These are phyloP conservation scores for Physocephala rufipes DNA, from an alignment of 2,888 invertebrate genomes.

Conservation along the genomic window DNA sequence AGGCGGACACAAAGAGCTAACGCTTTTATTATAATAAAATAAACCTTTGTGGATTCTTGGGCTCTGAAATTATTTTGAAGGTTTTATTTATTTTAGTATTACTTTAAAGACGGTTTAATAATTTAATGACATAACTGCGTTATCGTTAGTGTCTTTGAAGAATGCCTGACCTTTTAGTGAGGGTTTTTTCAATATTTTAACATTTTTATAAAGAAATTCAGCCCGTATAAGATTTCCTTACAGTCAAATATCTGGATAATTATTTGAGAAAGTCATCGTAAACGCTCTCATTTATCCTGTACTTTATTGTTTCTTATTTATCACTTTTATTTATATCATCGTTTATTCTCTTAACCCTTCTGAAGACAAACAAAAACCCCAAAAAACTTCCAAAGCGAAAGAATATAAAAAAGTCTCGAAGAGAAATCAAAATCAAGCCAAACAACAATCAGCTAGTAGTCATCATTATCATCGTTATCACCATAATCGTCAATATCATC, in stretches of 20 bases:
- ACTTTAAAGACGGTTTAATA: background rate
- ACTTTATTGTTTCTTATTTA: no score
- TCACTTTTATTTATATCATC: background rate
- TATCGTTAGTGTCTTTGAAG: background rate
- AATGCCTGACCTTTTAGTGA: slow-evolving; percentile 4
- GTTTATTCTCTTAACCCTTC: slow-evolving; percentile 15
- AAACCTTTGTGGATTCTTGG: background rate
- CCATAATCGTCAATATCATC: no score
- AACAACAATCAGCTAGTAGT: background rate
- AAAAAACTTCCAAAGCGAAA: slow-evolving; percentile 12
- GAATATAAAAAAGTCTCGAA: slow-evolving; percentile 17
- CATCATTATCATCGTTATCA: background rate
- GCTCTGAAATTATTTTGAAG: background rate
- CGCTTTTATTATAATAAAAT: background rate
- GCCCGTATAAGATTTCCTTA: background rate
- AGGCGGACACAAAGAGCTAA: no score
- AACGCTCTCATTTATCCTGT: no score
- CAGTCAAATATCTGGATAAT: background rate
- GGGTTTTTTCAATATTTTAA: background rate
- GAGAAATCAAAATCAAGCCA: slow-evolving; percentile 7
- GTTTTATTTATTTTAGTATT: slow-evolving; percentile 19
- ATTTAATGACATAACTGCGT: background rate
- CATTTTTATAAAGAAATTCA: background rate
- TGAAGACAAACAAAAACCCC: background rate
- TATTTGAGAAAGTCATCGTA: no score